Evolutionary conservation across 2,113 vertebrate species (phyloP), one percentile per base, ranked within the genome.

Genomic region (Columbina picui): DNA sequence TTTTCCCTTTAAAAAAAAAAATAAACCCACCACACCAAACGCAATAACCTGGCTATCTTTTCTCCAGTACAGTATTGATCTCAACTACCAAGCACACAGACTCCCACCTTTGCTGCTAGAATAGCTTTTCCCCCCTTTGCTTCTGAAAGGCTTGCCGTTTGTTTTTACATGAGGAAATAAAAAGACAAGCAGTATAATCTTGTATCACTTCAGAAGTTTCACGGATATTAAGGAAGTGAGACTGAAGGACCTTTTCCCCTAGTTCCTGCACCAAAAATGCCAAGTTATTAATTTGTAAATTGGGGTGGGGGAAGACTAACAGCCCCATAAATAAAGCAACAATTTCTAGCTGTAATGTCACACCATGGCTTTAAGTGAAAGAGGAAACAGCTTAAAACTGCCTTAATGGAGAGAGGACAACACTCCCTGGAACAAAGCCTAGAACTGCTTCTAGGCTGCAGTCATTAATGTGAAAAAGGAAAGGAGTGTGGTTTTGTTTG

Each of bases 401-500:
- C 36, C 47, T 41, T 45, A 81, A 78, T 32, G n/a, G 27, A 81
- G 6, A 70, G 21, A 38, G 7, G 13, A 81, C 21, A 83, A 45
- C 38, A 39, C 13, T 43, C 14, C 38, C 70, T 49, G 57, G 67
- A 93, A 81, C 19, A 64, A 87, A 75, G 77, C 32, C 74, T 43
- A 52, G 14, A 45, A 64, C 12, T 23, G n/a, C 29, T 50, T 87
- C 60, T 43, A 90, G 71, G 36, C 5, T 60, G 71, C 22, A 68
- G 32, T 29, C 73, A 53, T 2, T 67, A 43, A 68, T 4, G 30
- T 1, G 2, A 30, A 52, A 7, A 69, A 80, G 8, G 26, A 68
- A 36, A 29, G 10, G 9, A 10, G 7, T 7, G 5, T 29, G 2
- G 9, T 7, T 11, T n/a, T 1, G n/a, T 39, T 63, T 32, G 14